Conservation (phyloP, 2,113 vertebrate species). For the human (Homo sapiens) region GRCh38 chr17:70515001-70515500, state of each 20-base stretch:
- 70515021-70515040: neutral
- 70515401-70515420: neutral
- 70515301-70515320: too few species aligned
- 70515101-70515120: too few species aligned
- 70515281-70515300: fast-evolving
- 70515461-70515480: neutral
- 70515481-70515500: neutral
- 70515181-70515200: neutral
- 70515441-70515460: neutral
- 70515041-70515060: neutral
- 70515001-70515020: too few species aligned
- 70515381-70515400: neutral
- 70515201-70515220: neutral
- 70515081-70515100: neutral
- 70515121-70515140: neutral
- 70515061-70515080: neutral
- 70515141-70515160: neutral
- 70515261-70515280: neutral
- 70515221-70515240: neutral
- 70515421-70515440: neutral
- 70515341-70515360: neutral
- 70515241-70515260: neutral
- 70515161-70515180: neutral
- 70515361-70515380: neutral
- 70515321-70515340: neutral